Evolutionary conservation across 2,888 invertebrate genomes (phyloP).

Genomic region (Cynaeus angustus): DNA sequence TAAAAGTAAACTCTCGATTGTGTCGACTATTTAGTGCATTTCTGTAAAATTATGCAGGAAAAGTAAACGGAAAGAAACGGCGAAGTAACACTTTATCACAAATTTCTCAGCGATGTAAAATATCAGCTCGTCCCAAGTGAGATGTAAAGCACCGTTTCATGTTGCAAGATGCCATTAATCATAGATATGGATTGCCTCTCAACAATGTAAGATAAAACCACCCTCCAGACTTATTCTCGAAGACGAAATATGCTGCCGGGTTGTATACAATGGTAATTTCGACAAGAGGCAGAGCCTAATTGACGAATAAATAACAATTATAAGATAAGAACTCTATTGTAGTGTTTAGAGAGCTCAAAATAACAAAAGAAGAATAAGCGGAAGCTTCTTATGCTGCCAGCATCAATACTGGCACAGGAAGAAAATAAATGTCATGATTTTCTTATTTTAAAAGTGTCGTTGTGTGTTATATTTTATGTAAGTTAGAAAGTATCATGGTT

Average conservation of each 20-base stretch:
- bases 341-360: slow-evolving; percentile 7
- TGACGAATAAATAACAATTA: slow-evolving; percentile 32
- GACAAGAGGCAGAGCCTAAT: slow-evolving; percentile 8
- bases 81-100: slow-evolving; percentile 55
- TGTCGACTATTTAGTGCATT: slow-evolving; percentile 15
- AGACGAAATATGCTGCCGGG: slow-evolving; percentile 18
- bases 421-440: background rate
- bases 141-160: slow-evolving; percentile 63
- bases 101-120: slow-evolving; percentile 60
- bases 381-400: background rate
- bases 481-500: no score
- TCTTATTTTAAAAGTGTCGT: background rate
- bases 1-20: slow-evolving; percentile 16
- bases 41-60: slow-evolving; percentile 6
- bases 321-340: slow-evolving; percentile 16
- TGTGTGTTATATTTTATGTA: background rate
- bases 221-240: slow-evolving; percentile 30
- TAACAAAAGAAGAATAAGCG: background rate
- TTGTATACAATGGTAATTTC: slow-evolving; percentile 28
- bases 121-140: slow-evolving; percentile 58
- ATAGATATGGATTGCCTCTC: slow-evolving; percentile 64
- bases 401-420: background rate
- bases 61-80: slow-evolving; percentile 36
- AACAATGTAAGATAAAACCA: slow-evolving; percentile 56
- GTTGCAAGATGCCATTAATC: slow-evolving; percentile 62